Conservation (phyloP, 2,113 vertebrate species). For the Centropus unirufus region DNA sequence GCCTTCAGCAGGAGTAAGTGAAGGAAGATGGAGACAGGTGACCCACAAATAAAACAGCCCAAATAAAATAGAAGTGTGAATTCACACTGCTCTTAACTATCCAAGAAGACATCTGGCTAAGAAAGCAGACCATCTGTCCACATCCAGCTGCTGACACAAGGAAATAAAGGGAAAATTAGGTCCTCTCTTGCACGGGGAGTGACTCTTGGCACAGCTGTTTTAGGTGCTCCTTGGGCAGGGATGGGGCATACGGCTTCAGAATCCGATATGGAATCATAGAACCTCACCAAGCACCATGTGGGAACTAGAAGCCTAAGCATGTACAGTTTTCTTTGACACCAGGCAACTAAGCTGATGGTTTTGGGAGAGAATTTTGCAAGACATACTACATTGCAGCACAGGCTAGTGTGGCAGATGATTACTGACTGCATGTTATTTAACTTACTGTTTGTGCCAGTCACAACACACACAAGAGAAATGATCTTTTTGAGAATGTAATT, state of each 20-base stretch:
- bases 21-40: neutral
- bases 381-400: neutral
- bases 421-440: neutral
- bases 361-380: neutral
- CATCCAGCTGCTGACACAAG: neutral
- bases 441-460: neutral
- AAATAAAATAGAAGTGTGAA: neutral
- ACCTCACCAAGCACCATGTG: rapidly evolving
- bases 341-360: neutral
- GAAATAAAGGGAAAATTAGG: neutral
- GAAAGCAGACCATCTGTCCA: neutral
- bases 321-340: neutral
- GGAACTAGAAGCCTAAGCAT: rapidly evolving
- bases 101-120: neutral
- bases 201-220: rapidly evolving
- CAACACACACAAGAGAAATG: neutral
- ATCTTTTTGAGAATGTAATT: neutral
- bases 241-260: neutral
- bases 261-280: no score
- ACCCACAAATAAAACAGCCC: neutral
- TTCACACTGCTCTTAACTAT: neutral
- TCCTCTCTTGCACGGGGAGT: rapidly evolving
- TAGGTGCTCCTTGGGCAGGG: neutral
- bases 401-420: neutral
- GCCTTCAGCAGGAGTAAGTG: neutral